phyloP scores from a whole-genome alignment of 2,113 vertebrate species.

The Rhinopomastus cyanomelas region DNA sequence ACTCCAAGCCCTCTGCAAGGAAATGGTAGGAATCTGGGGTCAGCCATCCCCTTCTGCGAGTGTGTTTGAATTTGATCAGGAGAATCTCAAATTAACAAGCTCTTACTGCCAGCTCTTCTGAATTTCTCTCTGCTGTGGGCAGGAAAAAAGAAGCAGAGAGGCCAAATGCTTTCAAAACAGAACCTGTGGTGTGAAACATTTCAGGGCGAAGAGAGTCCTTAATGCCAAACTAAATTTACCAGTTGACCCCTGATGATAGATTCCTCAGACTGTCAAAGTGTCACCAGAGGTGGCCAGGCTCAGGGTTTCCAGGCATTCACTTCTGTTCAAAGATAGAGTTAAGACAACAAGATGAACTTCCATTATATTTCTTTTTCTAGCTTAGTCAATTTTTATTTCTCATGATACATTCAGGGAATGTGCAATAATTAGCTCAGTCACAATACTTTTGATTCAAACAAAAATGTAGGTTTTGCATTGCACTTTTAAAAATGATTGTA shows the following conservation, averaged over 20 bases:
- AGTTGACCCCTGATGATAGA: neutral
- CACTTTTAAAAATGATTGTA: neutral
- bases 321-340: neutral
- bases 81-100: neutral
- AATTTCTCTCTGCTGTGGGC: neutral
- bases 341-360: neutral
- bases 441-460: neutral
- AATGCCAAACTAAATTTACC: neutral
- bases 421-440: slow-evolving; percentile 44
- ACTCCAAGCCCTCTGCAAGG: neutral
- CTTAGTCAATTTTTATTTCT: slow-evolving; percentile 5
- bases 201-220: neutral
- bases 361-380: neutral
- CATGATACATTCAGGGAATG: neutral
- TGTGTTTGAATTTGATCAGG: neutral
- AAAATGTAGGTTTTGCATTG: neutral
- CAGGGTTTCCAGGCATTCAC: neutral
- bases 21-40: neutral
- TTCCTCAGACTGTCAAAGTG: neutral
- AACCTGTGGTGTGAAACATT: neutral
- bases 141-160: neutral
- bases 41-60: neutral
- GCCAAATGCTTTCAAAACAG: neutral
- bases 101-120: neutral
- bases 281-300: neutral